Percentiles rank a stretch among this genome's conserved stretches.
Conservation (phyloP, 2,888 invertebrate species). For the Sphaerophoria taeniata region DNA sequence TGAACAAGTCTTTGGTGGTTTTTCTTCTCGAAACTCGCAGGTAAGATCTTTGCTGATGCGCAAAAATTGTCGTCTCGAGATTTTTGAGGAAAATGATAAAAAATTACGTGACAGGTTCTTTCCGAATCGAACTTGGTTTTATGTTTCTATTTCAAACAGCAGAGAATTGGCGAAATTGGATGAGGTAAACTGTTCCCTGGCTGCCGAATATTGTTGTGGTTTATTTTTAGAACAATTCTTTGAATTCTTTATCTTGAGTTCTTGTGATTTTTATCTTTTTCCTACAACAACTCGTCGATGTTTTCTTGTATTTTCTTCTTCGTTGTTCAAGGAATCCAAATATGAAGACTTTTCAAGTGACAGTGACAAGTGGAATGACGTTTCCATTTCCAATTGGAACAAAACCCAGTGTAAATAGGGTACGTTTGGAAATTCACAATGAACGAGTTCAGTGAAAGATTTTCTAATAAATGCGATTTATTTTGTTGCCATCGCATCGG, state of each 20-base stretch:
- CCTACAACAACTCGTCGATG: not conserved
- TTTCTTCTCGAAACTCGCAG: not conserved
- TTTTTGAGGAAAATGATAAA: constrained; percentile 19
- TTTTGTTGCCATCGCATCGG: too few species aligned
- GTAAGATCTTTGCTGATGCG: constrained; percentile 1
- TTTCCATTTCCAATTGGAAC: not conserved
- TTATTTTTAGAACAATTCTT: constrained; percentile 17
- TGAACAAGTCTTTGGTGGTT: not conserved
- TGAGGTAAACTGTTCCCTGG: not conserved
- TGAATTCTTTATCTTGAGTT: constrained; percentile 52
- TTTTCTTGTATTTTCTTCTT: constrained; percentile 7
- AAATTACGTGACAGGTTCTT: constrained; percentile 62
- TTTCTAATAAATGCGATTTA: too few species aligned
- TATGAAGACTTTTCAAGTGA: constrained; percentile 3
- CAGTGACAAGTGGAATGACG: constrained; percentile 8
- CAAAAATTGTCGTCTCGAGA: not conserved
- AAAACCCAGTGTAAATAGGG: not conserved
- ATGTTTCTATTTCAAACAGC: constrained; percentile 5
- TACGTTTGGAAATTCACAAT: not conserved
- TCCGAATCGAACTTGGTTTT: constrained; percentile 14
- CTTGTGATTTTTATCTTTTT: constrained; percentile 45
- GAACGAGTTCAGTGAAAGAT: constrained; percentile 20
- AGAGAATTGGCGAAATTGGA: not conserved
- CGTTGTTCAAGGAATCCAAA: not conserved
- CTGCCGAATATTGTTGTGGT: not conserved